These are phyloP conservation scores for Limnephilus lunatus DNA, from an alignment of 2,888 invertebrate species.

Conservation along the genomic window DNA sequence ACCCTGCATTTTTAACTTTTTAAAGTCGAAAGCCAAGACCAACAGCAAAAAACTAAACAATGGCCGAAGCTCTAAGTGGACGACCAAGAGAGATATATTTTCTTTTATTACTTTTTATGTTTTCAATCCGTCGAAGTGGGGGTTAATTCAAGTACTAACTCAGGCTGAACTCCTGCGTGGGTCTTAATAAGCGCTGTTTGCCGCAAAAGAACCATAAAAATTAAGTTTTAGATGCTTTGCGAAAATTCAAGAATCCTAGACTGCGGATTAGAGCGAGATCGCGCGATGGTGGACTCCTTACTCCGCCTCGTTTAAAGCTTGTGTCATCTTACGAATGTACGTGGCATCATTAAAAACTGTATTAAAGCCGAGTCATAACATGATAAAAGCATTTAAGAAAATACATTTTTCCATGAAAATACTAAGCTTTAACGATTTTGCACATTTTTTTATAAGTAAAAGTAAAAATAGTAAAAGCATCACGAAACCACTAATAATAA, in stretches of 20 bases:
- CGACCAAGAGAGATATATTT: neutral
- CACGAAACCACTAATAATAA: neutral
- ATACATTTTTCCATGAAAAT: neutral
- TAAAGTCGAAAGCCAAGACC: neutral
- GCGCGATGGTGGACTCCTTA: neutral
- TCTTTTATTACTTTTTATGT: neutral
- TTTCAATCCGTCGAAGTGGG: neutral
- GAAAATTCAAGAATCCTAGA: conserved; percentile 40
- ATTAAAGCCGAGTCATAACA: neutral
- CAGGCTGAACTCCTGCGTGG: conserved; percentile 34
- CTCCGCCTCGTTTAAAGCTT: conserved; percentile 6
- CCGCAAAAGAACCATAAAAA: conserved; percentile 53
- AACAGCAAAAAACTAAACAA: neutral
- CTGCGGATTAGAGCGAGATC: neutral
- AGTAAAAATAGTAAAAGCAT: neutral
- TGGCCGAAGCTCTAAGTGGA: neutral
- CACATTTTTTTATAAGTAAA: no score
- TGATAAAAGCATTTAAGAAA: neutral
- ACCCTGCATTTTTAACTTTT: no score
- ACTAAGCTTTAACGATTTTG: neutral
- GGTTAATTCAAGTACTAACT: conserved; percentile 31
- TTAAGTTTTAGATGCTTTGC: conserved; percentile 35
- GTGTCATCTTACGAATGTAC: neutral
- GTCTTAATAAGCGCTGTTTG: conserved; percentile 26
- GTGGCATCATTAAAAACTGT: neutral